Conservation (phyloP, 2,888 invertebrate species). For the Itoplectis maculator region DNA sequence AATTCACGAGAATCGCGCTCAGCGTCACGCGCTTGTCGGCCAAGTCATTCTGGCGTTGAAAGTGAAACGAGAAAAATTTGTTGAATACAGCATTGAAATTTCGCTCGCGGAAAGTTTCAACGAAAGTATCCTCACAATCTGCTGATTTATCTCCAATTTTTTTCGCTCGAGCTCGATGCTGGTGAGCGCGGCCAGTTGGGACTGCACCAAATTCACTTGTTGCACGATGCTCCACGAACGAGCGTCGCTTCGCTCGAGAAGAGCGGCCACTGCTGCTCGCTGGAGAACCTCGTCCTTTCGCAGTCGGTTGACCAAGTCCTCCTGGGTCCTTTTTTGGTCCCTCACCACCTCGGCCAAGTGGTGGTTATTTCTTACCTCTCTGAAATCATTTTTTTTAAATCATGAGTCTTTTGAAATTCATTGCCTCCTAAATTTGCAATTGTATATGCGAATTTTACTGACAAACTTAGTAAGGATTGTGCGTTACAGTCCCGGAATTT, state of each 20-base stretch:
- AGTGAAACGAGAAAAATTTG: constrained; percentile 63
- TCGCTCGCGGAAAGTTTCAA: constrained; percentile 26
- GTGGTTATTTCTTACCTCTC: constrained; percentile 88
- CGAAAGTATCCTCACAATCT: constrained; percentile 85
- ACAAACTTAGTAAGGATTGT: constrained; percentile 88
- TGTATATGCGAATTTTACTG: constrained; percentile 77
- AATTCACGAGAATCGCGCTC: constrained; percentile 88
- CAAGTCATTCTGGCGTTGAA: constrained; percentile 87
- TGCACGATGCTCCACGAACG: constrained; percentile 91
- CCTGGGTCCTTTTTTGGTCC: constrained; percentile 88
- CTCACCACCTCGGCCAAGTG: constrained; percentile 87
- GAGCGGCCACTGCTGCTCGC: constrained; percentile 89
- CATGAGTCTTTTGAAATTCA: not conserved
- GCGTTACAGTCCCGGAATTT: constrained; percentile 86
- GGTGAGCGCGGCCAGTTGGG: constrained; percentile 90
- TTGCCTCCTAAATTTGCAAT: not conserved
- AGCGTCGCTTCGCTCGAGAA: constrained; percentile 90
- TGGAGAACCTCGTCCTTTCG: constrained; percentile 90
- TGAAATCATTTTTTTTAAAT: constrained; percentile 72
- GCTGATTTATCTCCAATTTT: constrained; percentile 88
- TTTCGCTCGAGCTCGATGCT: constrained; percentile 90
- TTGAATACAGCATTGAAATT: not conserved
- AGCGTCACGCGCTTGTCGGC: constrained; percentile 89
- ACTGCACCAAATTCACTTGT: constrained; percentile 90
- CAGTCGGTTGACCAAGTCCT: constrained; percentile 87